phyloP scores from a whole-genome alignment of 2,888 invertebrate genomes.

The Augiades crinisus region DNA sequence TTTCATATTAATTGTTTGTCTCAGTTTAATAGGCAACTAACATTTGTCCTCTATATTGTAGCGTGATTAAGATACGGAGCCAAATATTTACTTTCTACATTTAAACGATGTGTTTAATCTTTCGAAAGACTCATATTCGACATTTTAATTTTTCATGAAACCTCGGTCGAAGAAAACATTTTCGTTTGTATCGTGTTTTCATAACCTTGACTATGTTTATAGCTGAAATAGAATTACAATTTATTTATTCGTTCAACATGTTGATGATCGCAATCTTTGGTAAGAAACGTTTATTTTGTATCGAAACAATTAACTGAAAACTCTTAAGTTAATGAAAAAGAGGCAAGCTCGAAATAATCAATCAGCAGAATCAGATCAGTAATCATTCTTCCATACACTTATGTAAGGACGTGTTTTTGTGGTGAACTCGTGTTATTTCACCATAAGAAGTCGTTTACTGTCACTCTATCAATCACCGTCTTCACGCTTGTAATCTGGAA shows the following conservation, averaged over 20 bases:
- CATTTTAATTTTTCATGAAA: slow-evolving; percentile 18
- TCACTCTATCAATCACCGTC: slow-evolving; percentile 14
- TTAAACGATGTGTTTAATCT: slow-evolving; percentile 27
- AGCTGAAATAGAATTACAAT: slow-evolving; percentile 12
- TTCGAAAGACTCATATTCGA: slow-evolving; percentile 20
- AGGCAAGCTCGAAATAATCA: no score
- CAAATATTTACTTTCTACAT: slow-evolving; percentile 23
- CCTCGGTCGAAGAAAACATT: slow-evolving; percentile 13
- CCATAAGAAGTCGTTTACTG: slow-evolving; percentile 2
- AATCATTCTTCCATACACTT: no score
- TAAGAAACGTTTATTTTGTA: background rate
- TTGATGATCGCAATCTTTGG: background rate
- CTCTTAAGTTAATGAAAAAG: no score
- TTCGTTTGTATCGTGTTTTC: slow-evolving; percentile 16
- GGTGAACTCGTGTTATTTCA: background rate
- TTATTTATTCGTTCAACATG: slow-evolving; percentile 1
- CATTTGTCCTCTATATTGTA: no score
- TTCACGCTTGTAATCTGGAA: background rate
- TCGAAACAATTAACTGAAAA: no score
- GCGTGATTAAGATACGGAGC: slow-evolving; percentile 18
- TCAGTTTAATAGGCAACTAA: no score
- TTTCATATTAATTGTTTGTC: no score
- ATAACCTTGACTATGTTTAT: slow-evolving; percentile 6
- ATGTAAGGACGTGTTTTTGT: background rate
- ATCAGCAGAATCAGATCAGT: no score